A percentile compares a stretch with the other conserved stretches of the same genome.
phyloP scores from a whole-genome alignment of 2,888 invertebrate genomes.

The Parnassius smintheus region DNA sequence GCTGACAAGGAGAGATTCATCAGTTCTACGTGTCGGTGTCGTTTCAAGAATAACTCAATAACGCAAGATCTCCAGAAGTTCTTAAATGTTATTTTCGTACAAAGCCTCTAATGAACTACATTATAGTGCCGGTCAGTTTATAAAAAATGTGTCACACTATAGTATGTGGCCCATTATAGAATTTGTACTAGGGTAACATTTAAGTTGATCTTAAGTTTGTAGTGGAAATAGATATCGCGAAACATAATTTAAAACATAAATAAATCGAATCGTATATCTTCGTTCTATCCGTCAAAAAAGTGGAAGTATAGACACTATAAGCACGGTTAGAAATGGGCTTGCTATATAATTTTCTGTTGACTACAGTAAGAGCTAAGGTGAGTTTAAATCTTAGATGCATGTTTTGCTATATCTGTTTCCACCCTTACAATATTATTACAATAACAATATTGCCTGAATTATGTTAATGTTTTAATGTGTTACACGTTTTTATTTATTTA shows the following conservation, averaged over 20 bases:
- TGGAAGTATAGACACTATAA: too few species aligned
- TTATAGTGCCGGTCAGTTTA: slow-evolving; percentile 6
- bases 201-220: background rate
- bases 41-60: background rate
- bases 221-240: background rate
- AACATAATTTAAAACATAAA: background rate
- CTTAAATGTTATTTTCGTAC: slow-evolving; percentile 18
- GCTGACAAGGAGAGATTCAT: slow-evolving; percentile 87
- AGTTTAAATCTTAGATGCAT: too few species aligned
- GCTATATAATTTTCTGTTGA: too few species aligned
- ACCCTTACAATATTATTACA: too few species aligned
- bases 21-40: slow-evolving; percentile 30
- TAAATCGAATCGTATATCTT: too few species aligned
- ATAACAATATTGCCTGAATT: too few species aligned
- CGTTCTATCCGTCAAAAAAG: too few species aligned
- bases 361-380: too few species aligned
- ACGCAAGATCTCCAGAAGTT: slow-evolving; percentile 6
- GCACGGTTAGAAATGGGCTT: too few species aligned
- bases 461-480: too few species aligned
- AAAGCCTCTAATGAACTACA: slow-evolving; percentile 24
- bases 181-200: slow-evolving; percentile 7
- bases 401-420: background rate
- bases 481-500: too few species aligned
- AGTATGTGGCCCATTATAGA: slow-evolving; percentile 11
- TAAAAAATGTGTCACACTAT: slow-evolving; percentile 2